Evolutionary conservation across 2,888 invertebrate species (phyloP), one percentile per base, ranked within the genome.

Genomic region (Trissolcus japonicus): DNA sequence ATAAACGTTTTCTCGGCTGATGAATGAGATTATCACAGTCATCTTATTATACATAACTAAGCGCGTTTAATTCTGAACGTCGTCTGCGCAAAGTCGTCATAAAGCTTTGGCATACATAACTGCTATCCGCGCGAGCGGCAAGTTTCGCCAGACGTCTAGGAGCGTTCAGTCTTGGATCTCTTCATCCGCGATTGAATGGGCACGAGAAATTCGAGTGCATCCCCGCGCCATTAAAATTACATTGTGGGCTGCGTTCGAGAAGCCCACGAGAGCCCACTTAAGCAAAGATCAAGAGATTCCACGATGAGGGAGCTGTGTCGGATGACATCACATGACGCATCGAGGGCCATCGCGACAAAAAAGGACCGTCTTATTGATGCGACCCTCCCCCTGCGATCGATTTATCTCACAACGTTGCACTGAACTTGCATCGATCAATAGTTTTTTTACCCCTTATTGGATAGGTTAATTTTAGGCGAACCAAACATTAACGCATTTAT

Each of bases 251-350:
- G 29, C 21, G 50, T 59, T 51, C 57, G 6, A 53, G 48, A 51
- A 51, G 6, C 72, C 43, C 46, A 57, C 48, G 63, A 59, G 63
- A 59, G 41, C 25, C 48, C 35, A 54, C 16, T 65, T 53, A 65
- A 65, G n/a, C 13, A 53, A 9, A 71, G 51, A 71, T 63, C 57
- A 63, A 56, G 63, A 62, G 69, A 57, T 71, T 71, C 40, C 3
- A 71, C 43, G 62, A 71, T 57, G 21, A 71, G 50, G 43, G 69
- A 3, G 25, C 48, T 51, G 65, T 57, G 43, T 69, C 56, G 54
- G 55, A 48, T 55, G 68, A 69, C 68, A 69, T 61, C 61, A 13
- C 17, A 50, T 50, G 69, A 69, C 69, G 50, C 50, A 62, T 62
- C 69, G 50, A 69, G 69, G 29, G 54, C 69, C 41, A 41, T 56